Conservation (phyloP, 2,113 vertebrate species). For the Poecile atricapillus region DNA sequence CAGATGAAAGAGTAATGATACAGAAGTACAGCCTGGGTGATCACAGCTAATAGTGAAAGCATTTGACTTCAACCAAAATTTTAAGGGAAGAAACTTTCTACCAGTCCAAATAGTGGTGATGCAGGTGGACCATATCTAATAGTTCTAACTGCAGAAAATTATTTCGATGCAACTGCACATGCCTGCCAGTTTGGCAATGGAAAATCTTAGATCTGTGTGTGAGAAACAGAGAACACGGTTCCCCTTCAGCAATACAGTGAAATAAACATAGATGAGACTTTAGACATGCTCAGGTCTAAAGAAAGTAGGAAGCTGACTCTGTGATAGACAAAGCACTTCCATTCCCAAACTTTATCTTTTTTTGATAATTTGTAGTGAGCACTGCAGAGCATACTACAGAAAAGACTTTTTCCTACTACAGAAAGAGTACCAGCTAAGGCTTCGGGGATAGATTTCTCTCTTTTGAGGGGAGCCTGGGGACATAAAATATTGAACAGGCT, state of each 20-base stretch:
- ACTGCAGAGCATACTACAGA: not conserved
- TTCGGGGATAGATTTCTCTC: not conserved
- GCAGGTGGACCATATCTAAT: not conserved
- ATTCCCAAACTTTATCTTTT: not conserved
- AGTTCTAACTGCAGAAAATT: not conserved
- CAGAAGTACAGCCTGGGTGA: not conserved
- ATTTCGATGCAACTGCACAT: not conserved
- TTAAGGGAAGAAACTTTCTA: not conserved
- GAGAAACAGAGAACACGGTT: not conserved
- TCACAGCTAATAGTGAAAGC: not conserved
- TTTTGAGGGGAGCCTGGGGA: not conserved
- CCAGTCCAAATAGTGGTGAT: not conserved
- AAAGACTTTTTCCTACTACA: accelerated
- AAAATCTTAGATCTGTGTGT: not conserved
- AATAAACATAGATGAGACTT: not conserved
- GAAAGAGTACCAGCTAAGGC: not conserved
- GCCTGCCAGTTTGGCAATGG: not conserved
- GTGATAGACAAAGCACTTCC: not conserved
- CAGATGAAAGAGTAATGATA: not conserved
- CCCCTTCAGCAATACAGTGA: not conserved
- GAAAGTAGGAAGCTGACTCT: not conserved
- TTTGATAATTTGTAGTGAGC: not conserved
- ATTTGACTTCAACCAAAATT: not conserved
- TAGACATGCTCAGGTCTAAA: not conserved
- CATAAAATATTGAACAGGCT: not conserved